phyloP scores from a whole-genome alignment of 2,797 vertebrate species.

The Xenops minutus region DNA sequence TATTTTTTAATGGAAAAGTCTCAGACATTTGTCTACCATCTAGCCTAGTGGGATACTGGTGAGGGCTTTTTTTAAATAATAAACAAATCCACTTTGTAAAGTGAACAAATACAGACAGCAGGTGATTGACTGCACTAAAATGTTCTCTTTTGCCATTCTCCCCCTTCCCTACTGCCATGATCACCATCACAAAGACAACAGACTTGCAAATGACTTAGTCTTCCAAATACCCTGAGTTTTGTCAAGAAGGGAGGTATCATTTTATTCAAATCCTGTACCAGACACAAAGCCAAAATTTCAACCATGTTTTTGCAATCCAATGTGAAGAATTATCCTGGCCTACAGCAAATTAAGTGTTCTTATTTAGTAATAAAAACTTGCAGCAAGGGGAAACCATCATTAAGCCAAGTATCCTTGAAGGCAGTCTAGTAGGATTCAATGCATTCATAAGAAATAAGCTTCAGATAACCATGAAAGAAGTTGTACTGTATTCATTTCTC shows the following conservation, averaged over 20 bases:
- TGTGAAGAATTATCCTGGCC: slow-evolving; percentile 24
- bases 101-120: not conserved
- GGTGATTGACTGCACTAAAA: not conserved
- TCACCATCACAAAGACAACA: not conserved
- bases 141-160: not conserved
- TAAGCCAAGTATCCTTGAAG: slow-evolving; percentile 19
- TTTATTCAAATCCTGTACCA: not conserved
- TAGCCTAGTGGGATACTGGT: not conserved
- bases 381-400: not conserved
- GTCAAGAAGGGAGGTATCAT: not conserved
- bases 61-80: not conserved
- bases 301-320: not conserved
- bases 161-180: not conserved
- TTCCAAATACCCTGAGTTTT: not conserved
- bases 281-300: slow-evolving; percentile 20
- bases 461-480: not conserved
- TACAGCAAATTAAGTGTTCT: not conserved
- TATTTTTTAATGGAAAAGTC: not conserved
- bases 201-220: not conserved
- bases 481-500: not conserved
- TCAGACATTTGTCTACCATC: not conserved
- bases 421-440: not conserved
- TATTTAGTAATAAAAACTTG: slow-evolving; percentile 24
- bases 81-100: not conserved
- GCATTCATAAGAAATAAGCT: not conserved